phyloP scores from a whole-genome alignment of 2,797 vertebrate species.

The Ctenopoma multispine region DNA sequence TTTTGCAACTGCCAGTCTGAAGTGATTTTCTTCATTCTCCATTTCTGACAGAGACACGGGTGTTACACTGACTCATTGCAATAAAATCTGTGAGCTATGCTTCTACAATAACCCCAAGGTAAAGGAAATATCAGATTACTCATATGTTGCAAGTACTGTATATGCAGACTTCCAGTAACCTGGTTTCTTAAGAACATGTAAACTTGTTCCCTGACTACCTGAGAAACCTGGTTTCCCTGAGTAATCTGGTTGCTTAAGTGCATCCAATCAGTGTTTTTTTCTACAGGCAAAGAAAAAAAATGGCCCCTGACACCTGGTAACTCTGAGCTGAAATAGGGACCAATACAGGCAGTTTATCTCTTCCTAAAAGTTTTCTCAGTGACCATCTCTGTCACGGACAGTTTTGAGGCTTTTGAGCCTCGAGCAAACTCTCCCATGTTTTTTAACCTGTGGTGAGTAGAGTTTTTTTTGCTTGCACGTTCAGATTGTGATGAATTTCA shows the following conservation, averaged over 20 bases:
- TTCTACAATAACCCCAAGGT: no score
- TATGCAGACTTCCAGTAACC: no score
- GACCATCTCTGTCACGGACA: conserved; percentile 16
- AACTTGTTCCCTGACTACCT: no score
- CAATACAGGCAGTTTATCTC: conserved; percentile 27
- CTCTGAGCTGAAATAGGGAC: conserved; percentile 27
- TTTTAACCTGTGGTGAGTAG: conserved; percentile 29
- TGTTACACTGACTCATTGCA: conserved; percentile 26
- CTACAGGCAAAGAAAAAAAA: conserved; percentile 11
- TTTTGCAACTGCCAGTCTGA: conserved; percentile 54
- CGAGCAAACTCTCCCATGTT: conserved; percentile 23
- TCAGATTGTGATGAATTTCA: conserved; percentile 25
- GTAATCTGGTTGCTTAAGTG: no score
- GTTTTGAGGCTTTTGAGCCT: conserved; percentile 23
- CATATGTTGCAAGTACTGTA: no score
- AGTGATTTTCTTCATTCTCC: conserved; percentile 49
- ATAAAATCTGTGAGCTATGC: no score
- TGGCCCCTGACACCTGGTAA: conserved; percentile 26
- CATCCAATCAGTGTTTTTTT: neutral
- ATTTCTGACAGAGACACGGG: conserved; percentile 36
- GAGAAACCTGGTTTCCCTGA: no score
- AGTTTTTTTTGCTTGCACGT: conserved; percentile 24
- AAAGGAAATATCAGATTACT: no score
- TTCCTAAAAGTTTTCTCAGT: conserved; percentile 23
- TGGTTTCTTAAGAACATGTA: no score